These are phyloP conservation scores for Hafferia zeledoni DNA, from an alignment of 2,797 vertebrate genomes.

Conservation along the genomic window DNA sequence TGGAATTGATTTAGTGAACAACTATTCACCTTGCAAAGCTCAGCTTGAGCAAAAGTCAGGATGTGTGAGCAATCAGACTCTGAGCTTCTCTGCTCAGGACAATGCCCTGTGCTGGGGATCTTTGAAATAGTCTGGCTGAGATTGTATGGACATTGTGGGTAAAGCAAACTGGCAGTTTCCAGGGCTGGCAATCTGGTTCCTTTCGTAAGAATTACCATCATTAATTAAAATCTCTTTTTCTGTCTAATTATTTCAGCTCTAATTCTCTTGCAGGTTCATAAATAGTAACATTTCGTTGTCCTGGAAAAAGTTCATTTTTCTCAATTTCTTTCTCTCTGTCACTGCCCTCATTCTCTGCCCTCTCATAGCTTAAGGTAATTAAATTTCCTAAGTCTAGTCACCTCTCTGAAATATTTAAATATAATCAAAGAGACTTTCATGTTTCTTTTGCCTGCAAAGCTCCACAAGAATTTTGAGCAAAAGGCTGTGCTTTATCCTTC, in stretches of 20 bases:
- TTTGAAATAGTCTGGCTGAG: not conserved
- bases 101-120: not conserved
- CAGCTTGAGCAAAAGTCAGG: not conserved
- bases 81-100: not conserved
- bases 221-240: constrained; percentile 66
- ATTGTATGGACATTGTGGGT: not conserved
- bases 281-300: constrained; percentile 48
- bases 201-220: constrained; percentile 50
- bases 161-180: constrained; percentile 28
- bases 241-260: constrained; percentile 66
- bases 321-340: not conserved
- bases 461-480: not conserved
- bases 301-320: constrained; percentile 11
- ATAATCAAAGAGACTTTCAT: not conserved
- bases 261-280: constrained; percentile 58
- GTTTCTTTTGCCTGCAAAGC: not conserved
- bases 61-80: not conserved
- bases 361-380: constrained; percentile 39
- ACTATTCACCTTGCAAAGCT: not conserved
- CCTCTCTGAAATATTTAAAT: constrained; percentile 47
- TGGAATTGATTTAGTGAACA: not conserved
- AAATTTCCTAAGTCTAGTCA: not conserved
- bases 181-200: constrained; percentile 21
- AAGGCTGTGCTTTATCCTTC: not conserved
- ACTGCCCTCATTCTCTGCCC: not conserved